Percentiles rank a stretch among this genome's conserved stretches.
Evolutionary conservation across 2,113 vertebrate species (phyloP).

Genomic region (Rousettus leschenaultii): DNA sequence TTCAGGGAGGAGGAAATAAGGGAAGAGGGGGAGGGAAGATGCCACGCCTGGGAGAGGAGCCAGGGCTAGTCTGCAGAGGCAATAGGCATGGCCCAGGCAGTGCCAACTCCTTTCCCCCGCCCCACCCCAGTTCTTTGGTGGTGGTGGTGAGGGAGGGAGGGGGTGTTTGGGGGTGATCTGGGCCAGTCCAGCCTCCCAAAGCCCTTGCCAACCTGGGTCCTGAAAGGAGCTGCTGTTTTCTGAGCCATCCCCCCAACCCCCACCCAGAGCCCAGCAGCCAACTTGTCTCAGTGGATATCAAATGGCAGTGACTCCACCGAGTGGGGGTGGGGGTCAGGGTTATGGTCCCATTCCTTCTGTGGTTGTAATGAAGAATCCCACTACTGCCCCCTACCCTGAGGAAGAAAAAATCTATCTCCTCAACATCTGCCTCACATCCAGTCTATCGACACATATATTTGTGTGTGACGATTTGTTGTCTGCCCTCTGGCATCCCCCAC

Average conservation of each 20-base stretch:
- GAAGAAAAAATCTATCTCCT: neutral
- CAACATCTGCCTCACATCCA: neutral
- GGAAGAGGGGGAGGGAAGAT: neutral
- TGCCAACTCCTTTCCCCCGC: constrained; percentile 48
- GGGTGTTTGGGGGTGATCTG: constrained; percentile 60
- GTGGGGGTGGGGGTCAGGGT: neutral
- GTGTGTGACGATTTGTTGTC: neutral
- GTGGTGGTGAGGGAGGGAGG: constrained; percentile 45
- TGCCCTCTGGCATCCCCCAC: neutral
- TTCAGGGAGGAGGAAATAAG: constrained; percentile 11
- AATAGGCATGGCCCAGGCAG: constrained; percentile 51
- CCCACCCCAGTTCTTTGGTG: constrained; percentile 54
- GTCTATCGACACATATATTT: neutral
- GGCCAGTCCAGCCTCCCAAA: constrained; percentile 72
- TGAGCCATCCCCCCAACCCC: constrained; percentile 55
- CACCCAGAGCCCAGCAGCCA: constrained; percentile 61
- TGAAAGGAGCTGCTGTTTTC: constrained; percentile 79
- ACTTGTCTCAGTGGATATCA: constrained; percentile 75
- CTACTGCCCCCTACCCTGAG: neutral
- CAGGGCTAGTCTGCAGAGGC: neutral
- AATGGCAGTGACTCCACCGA: constrained; percentile 68
- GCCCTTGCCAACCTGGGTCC: constrained; percentile 74
- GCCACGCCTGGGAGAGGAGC: constrained; percentile 31
- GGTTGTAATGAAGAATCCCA: neutral
- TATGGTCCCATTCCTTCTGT: constrained; percentile 42